Percentiles rank a stretch among this genome's conserved stretches.
Conservation (phyloP, 2,888 invertebrate species). For the Seira ritae region DNA sequence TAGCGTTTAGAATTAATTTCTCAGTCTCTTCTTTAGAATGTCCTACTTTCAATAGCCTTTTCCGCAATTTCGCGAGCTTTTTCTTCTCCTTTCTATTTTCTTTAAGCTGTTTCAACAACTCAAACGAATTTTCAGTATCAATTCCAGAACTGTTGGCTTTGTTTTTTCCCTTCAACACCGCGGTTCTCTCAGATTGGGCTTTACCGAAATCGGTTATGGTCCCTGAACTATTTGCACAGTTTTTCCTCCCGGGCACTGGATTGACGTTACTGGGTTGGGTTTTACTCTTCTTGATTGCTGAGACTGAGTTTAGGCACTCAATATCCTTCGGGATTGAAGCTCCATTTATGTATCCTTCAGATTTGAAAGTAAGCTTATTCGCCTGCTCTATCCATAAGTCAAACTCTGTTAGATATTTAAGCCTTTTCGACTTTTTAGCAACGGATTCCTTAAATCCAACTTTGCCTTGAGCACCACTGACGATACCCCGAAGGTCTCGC, state of each 20-base stretch:
- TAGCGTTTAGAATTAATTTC: conserved; percentile 20
- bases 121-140: conserved; percentile 34
- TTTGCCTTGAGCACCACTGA: not conserved
- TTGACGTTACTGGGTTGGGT: no score
- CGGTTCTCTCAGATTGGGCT: not conserved
- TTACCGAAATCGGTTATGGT: not conserved
- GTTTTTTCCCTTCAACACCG: no score
- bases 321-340: conserved; percentile 45
- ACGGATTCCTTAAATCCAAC: no score
- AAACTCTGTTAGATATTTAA: conserved; percentile 45
- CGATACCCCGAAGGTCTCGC: not conserved
- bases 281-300: no score
- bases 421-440: conserved; percentile 12
- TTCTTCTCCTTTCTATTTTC: conserved; percentile 45
- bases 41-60: conserved; percentile 35
- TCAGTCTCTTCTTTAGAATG: conserved; percentile 37
- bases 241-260: not conserved
- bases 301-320: conserved; percentile 48
- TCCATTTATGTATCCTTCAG: conserved; percentile 42
- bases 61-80: conserved; percentile 29
- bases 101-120: conserved; percentile 38
- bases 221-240: not conserved
- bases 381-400: conserved; percentile 52
- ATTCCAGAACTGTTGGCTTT: not conserved
- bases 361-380: conserved; percentile 30